A percentile compares a stretch with the other conserved stretches of the same genome.
phyloP scores from a whole-genome alignment of 2,888 invertebrate genomes.

The Papilio demoleus region DNA sequence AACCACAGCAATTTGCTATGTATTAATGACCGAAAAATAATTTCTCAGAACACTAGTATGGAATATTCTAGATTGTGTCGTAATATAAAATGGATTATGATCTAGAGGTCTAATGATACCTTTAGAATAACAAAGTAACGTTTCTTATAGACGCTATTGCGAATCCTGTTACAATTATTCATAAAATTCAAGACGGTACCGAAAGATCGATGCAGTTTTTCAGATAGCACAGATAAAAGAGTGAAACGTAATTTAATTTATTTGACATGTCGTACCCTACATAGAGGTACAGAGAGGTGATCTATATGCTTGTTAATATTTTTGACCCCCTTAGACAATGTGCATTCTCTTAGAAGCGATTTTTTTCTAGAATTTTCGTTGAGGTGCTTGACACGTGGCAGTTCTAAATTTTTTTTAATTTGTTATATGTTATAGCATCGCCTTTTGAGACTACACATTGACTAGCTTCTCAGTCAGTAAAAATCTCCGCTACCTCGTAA shows the following conservation, averaged over 20 bases:
- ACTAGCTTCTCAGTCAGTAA: too few species aligned
- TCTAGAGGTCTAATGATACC: neutral
- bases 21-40: neutral
- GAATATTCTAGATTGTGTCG: neutral
- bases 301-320: too few species aligned
- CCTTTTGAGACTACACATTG: too few species aligned
- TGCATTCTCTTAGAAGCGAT: too few species aligned
- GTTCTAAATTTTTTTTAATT: too few species aligned
- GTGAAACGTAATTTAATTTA: neutral
- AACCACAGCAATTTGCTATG: neutral
- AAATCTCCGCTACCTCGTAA: too few species aligned
- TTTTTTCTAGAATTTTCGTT: too few species aligned
- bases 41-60: neutral
- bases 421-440: too few species aligned
- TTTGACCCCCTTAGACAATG: too few species aligned
- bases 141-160: neutral
- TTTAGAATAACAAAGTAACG: neutral
- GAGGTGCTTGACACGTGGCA: too few species aligned
- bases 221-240: neutral
- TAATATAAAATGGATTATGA: neutral
- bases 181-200: neutral
- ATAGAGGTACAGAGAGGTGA: neutral
- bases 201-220: neutral
- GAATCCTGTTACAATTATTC: neutral
- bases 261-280: too few species aligned